phyloP scores from a whole-genome alignment of 2,888 invertebrate genomes.

The Taenaris catops region DNA sequence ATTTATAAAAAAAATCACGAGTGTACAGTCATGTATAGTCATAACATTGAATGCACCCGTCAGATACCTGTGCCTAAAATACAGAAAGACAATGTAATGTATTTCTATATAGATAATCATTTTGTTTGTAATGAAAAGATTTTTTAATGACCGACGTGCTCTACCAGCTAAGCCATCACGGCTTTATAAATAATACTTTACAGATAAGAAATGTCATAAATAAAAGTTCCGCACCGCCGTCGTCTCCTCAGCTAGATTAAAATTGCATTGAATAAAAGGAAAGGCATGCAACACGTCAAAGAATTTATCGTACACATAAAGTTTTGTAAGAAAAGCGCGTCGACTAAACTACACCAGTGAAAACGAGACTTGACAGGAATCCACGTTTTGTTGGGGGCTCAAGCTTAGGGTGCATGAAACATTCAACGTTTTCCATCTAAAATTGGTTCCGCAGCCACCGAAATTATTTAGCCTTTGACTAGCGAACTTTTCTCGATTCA shows the following conservation, averaged over 20 bases:
- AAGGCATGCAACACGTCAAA: neutral
- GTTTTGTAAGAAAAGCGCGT: neutral
- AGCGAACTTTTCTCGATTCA: neutral
- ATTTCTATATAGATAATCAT: too few relatives aligned
- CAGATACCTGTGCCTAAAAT: too few relatives aligned
- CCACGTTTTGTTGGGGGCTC: neutral
- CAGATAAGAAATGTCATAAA: too few relatives aligned
- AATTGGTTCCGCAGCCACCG: neutral
- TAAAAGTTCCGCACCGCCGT: too few relatives aligned
- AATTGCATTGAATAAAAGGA: neutral
- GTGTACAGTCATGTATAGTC: too few relatives aligned
- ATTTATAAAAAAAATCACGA: too few relatives aligned
- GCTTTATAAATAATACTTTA: too few relatives aligned
- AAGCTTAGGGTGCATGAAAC: neutral
- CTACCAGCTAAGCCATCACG: too few relatives aligned
- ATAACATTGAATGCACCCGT: too few relatives aligned
- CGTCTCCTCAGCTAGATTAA: slow-evolving; percentile 1
- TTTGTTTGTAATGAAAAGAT: too few relatives aligned
- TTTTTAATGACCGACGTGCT: too few relatives aligned
- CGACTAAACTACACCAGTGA: neutral
- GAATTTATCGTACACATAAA: slow-evolving; percentile 3
- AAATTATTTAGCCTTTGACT: slow-evolving; percentile 3
- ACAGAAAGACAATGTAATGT: too few relatives aligned
- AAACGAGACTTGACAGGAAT: slow-evolving; percentile 6
- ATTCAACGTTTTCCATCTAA: slow-evolving; percentile 1